Percentiles rank a stretch among this genome's conserved stretches.
These are phyloP conservation scores for Neoscelio sp. DNA, from an alignment of 2,888 invertebrate genomes.

Conservation along the genomic window DNA sequence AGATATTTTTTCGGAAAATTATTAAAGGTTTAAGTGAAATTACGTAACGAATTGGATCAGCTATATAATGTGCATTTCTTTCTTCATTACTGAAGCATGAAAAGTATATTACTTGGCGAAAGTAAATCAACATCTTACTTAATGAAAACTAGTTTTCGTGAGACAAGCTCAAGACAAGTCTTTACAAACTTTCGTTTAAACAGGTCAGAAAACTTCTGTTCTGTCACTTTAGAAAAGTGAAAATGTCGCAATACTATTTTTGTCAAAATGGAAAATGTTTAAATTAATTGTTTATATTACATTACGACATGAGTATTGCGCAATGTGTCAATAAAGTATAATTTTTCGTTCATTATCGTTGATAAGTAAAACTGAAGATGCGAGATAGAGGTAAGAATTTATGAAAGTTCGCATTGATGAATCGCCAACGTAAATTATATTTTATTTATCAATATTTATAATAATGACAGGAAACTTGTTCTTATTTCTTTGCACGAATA, in stretches of 20 bases:
- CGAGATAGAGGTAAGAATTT: too few relatives aligned
- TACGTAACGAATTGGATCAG: conserved; percentile 50
- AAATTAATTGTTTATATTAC: too few relatives aligned
- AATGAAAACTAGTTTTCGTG: conserved; percentile 66
- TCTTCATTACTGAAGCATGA: conserved; percentile 67
- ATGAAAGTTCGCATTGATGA: too few relatives aligned
- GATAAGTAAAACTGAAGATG: too few relatives aligned
- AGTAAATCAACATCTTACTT: conserved; percentile 67
- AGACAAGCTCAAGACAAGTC: conserved; percentile 58
- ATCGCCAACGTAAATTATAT: too few relatives aligned
- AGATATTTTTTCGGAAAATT: conserved; percentile 39
- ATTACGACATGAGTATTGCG: too few relatives aligned
- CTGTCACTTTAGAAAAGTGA: conserved; percentile 53
- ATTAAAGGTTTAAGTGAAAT: conserved; percentile 39
- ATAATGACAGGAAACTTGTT: conserved; percentile 16
- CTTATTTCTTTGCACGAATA: conserved; percentile 67
- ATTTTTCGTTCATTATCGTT: too few relatives aligned
- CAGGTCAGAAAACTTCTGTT: conserved; percentile 58
- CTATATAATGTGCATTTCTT: conserved; percentile 61
- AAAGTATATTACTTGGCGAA: conserved; percentile 67
- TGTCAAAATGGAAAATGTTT: conserved; percentile 20
- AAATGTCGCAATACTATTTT: conserved; percentile 36
- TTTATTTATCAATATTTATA: neutral
- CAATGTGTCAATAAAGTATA: too few relatives aligned
- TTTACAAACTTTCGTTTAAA: conserved; percentile 61